Evolutionary conservation across 2,113 vertebrate species (phyloP).

Genomic region (Perca fluviatilis): DNA sequence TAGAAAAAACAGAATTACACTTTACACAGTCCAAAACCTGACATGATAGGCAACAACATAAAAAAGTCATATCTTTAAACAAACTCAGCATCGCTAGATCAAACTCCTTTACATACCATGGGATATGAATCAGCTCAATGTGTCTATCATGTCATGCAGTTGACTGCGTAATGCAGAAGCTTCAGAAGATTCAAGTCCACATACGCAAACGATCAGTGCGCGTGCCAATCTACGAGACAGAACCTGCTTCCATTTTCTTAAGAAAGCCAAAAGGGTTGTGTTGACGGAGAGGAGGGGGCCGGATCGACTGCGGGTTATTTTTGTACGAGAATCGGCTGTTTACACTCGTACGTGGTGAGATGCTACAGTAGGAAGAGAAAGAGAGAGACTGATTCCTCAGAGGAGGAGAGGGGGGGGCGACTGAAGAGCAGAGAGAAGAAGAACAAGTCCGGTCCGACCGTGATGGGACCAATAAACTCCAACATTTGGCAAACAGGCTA

Average conservation of each 20-base stretch:
- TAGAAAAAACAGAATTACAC: constrained; percentile 30
- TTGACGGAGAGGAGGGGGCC: not conserved
- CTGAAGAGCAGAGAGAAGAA: constrained; percentile 9
- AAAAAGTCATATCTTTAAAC: constrained; percentile 49
- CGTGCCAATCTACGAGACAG: constrained; percentile 49
- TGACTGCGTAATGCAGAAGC: constrained; percentile 55
- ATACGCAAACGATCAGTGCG: constrained; percentile 60
- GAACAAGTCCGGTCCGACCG: not conserved
- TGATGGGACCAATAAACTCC: constrained; percentile 19
- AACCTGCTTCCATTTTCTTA: constrained; percentile 7
- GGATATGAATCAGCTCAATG: constrained; percentile 32
- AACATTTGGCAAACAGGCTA: constrained; percentile 63
- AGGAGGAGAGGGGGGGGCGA: not conserved
- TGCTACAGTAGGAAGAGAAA: constrained; percentile 62
- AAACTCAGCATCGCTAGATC: constrained; percentile 49
- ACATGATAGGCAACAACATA: constrained; percentile 64
- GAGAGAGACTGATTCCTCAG: constrained; percentile 22
- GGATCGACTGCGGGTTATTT: constrained; percentile 13
- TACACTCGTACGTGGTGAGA: constrained; percentile 29
- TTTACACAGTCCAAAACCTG: constrained; percentile 59
- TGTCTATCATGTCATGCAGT: constrained; percentile 68
- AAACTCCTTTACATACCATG: constrained; percentile 51
- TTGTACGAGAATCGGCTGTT: not conserved
- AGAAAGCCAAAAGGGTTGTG: constrained; percentile 34
- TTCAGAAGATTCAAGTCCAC: constrained; percentile 47